These are phyloP conservation scores for Caenorhabditis tropicalis DNA, from an alignment of 1,140 invertebrate species.

Conservation along the genomic window DNA sequence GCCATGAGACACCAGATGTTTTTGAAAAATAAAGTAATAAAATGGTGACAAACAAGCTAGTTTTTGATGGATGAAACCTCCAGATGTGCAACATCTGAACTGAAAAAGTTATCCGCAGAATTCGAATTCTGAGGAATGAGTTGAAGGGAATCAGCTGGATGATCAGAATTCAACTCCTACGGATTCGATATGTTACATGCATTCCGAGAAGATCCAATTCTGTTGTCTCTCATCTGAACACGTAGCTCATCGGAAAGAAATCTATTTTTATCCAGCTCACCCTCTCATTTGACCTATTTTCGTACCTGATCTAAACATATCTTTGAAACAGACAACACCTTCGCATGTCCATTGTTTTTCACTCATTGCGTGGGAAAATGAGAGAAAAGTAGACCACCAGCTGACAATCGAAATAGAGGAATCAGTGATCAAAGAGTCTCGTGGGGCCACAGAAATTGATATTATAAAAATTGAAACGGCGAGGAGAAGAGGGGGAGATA, in stretches of 20 bases:
- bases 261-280: constrained; percentile 1
- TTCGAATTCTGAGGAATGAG: too few relatives aligned
- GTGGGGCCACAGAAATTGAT: neutral
- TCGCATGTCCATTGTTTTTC: constrained; percentile 32
- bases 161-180: too few relatives aligned
- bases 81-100: constrained; percentile 29
- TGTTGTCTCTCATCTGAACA: too few relatives aligned
- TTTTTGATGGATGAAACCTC: neutral
- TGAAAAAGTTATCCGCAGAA: too few relatives aligned
- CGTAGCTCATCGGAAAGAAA: too few relatives aligned
- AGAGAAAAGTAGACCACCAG: constrained; percentile 9
- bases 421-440: constrained; percentile 19
- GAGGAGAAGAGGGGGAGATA: neutral
- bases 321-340: constrained; percentile 3
- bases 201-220: too few relatives aligned
- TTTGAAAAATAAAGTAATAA: constrained; percentile 2
- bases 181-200: too few relatives aligned
- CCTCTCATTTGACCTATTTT: neutral
- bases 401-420: neutral
- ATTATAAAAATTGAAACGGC: neutral
- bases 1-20: neutral
- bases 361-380: constrained; percentile 8
- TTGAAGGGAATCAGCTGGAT: too few relatives aligned
- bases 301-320: neutral
- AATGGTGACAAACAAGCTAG: neutral